Evolutionary conservation across 1,140 invertebrate species (phyloP), one percentile per base, ranked within the genome.

Genomic region (Drosophila virilis): DNA sequence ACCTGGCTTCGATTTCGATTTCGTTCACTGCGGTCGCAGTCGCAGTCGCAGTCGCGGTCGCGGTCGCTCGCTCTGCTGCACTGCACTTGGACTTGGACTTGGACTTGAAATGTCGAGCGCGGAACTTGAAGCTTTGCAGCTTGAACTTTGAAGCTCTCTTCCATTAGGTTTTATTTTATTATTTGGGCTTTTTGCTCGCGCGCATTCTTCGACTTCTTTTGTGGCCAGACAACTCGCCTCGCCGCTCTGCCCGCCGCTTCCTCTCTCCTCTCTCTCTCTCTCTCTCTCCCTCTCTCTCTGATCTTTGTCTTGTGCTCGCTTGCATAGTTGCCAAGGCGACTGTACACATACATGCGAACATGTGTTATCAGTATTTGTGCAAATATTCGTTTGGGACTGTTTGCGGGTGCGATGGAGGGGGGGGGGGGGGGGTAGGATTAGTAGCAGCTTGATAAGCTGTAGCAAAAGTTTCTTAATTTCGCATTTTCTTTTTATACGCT

Each of bases 281-380:
- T n/a, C n/a, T 35, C n/a, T 13, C 8, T 37, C 8, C 4, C 35
- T 10, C 58, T 37, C 37, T 15, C 13, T 28, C 8, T 12, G 48
- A 7, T 38, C 6, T 13, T 28, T 13, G 35, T 46, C 22, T 61
- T 51, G 50, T 35, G 22, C 17, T 35, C 61, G 38, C 43, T 78
- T 70, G 58, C 37, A 74, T 59, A 77, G 59, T 58, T 80, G 77
- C 55, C 54, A 42, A 58, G 38, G 5, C n/a, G 2, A 15, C 40
- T 22, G 42, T 17, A 42, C 35, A 52, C 37, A 51, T 10, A 15
- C 46, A 51, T n/a, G 17, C 5, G n/a, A 8, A n/a, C n/a, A 35
- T 59, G n/a, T 48, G n/a, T 35, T 50, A 65, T 64, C 69, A 72
- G 40, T 61, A 72, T 66, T 52, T 72, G 69, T 66, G 69, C 37